These are phyloP conservation scores for Aphodius granarius DNA, from an alignment of 2,888 invertebrate species.

Conservation along the genomic window DNA sequence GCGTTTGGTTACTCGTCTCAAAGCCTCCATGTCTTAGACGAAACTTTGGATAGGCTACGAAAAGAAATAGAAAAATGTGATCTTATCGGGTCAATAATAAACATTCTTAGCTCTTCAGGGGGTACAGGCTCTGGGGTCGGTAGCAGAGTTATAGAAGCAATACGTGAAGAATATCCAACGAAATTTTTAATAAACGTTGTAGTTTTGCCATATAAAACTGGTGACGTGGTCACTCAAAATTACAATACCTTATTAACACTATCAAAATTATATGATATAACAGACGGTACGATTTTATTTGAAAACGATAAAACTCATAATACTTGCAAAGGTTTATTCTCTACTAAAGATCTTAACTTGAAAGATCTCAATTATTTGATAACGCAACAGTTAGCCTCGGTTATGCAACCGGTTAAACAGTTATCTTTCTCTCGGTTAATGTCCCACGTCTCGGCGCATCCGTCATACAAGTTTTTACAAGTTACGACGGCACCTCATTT, in stretches of 20 bases:
- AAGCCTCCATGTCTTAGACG: constrained; percentile 48
- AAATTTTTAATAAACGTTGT: constrained; percentile 52
- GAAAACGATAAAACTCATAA: constrained; percentile 56
- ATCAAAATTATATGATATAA: constrained; percentile 51
- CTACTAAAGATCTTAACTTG: constrained; percentile 42
- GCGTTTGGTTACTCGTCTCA: constrained; percentile 56
- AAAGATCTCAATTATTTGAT: constrained; percentile 55
- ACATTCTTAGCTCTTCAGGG: constrained; percentile 56
- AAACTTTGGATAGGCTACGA: constrained; percentile 50
- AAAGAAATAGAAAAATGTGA: constrained; percentile 54
- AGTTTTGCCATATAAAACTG: constrained; percentile 55
- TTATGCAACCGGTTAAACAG: constrained; percentile 52
- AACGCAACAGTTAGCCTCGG: constrained; percentile 53
- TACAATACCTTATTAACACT: constrained; percentile 58
- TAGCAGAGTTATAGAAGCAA: constrained; percentile 51
- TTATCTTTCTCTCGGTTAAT: constrained; percentile 45
- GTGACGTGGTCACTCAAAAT: constrained; percentile 58
- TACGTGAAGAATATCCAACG: constrained; percentile 54
- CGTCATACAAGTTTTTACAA: constrained; percentile 54
- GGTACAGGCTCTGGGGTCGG: constrained; percentile 61
- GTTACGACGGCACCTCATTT: constrained; percentile 53
- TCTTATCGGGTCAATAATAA: constrained; percentile 52
- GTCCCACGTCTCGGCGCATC: constrained; percentile 53
- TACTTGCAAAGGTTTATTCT: constrained; percentile 47
- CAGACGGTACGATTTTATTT: constrained; percentile 53